Evolutionary conservation across 2,888 invertebrate species (phyloP).

Genomic region (Strigamia crassipes): DNA sequence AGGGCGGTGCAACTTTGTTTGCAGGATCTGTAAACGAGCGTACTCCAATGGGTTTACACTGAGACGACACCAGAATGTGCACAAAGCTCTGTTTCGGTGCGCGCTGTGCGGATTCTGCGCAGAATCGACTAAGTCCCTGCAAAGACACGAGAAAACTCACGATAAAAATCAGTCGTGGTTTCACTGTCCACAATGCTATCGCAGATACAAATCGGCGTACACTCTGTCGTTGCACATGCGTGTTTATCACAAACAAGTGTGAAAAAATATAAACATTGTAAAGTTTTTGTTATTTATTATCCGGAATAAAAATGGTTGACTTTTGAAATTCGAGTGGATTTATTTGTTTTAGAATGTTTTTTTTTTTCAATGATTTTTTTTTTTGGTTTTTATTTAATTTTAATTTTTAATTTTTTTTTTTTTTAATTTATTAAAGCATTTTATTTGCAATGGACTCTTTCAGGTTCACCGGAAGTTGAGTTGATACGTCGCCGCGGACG

Average conservation of each 20-base stretch:
- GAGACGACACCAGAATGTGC: slow-evolving; percentile 5
- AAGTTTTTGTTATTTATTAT: no score
- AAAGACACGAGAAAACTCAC: slow-evolving; percentile 7
- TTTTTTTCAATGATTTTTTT: not conserved
- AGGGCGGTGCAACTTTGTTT: not conserved
- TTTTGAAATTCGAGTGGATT: no score
- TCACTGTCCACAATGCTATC: not conserved
- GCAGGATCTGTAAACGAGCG: not conserved
- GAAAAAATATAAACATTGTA: not conserved
- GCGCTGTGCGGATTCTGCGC: not conserved
- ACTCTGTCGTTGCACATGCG: not conserved
- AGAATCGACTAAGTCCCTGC: not conserved
- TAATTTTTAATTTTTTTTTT: not conserved
- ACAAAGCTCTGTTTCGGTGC: not conserved
- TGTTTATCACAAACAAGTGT: not conserved
- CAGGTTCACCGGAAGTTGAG: not conserved
- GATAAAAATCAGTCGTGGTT: not conserved
- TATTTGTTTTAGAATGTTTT: no score
- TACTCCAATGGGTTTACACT: not conserved
- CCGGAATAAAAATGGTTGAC: not conserved
- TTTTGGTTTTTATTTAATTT: not conserved
- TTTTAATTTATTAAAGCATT: not conserved
- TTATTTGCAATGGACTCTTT: not conserved
- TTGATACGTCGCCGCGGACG: slow-evolving; percentile 2
- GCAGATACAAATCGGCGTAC: not conserved